phyloP scores from a whole-genome alignment of 2,888 invertebrate genomes.

The Dimorphilus gyrociliatus region DNA sequence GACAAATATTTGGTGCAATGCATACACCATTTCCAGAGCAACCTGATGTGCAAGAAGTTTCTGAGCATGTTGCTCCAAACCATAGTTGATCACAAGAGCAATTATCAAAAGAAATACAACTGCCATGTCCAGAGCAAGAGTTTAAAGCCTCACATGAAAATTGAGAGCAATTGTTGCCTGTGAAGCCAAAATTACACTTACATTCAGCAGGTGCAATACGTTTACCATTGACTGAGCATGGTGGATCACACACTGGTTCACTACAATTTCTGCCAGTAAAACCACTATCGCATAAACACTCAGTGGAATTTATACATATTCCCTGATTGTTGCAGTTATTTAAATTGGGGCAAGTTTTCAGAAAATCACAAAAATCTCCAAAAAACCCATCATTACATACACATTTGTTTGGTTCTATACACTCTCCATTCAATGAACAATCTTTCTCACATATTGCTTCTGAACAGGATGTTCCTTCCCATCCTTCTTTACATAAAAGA shows the following conservation, averaged over 20 bases:
- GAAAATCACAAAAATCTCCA: background rate
- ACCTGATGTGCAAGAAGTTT: background rate
- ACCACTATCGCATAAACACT: background rate
- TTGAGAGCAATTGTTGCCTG: background rate
- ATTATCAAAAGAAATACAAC: background rate
- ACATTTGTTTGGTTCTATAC: slow-evolving; percentile 2
- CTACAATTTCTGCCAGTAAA: slow-evolving; percentile 1
- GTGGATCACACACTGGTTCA: background rate
- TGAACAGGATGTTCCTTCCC: slow-evolving; percentile 1
- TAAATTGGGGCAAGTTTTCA: background rate
- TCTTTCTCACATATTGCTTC: background rate
- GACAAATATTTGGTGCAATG: slow-evolving; percentile 1
- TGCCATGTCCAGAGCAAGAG: slow-evolving; percentile 1
- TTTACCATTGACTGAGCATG: background rate
- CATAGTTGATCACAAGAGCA: slow-evolving; percentile 1
- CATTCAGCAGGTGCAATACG: slow-evolving; percentile 1
- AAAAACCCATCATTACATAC: background rate
- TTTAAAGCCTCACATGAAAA: slow-evolving; percentile 2
- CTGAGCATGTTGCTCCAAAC: background rate
- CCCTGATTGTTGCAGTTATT: slow-evolving; percentile 2
- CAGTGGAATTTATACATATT: background rate
- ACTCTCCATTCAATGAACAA: background rate
- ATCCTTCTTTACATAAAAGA: background rate
- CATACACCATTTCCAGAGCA: slow-evolving; percentile 1
- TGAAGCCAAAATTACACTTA: slow-evolving; percentile 1